Base-by-base conservation (phyloP, 2,113 vertebrate genomes). In the Synodontis membranacea region DNA sequence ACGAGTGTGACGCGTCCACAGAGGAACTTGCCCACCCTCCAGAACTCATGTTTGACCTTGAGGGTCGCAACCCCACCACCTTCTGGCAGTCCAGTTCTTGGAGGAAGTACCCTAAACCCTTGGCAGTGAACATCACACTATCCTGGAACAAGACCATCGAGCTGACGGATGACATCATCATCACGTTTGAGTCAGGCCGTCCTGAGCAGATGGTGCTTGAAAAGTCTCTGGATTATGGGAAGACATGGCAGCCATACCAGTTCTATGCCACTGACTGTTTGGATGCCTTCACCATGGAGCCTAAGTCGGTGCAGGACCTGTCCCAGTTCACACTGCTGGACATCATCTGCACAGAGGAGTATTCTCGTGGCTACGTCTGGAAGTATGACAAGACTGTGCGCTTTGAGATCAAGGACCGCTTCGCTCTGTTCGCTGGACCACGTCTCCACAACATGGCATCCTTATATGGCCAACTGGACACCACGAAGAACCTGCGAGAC, bases 131-230 rank as follows among this genome's bases (percentile, higher is more conserved):
- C 94, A 97, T 99, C 89, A 99, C 98, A 0, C 94, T 99, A 17
- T 99, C 97, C 84, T 99, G 98, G 98, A 98, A 98, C 95, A 99
- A 99, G 94, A 99, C 97, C 90, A 98, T 99, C 78, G 98, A 99
- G 93, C 96, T 99, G 66, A 99, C 98, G 11, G 97, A 99, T 44
- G 98, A 99, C 93, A 99, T 99, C 88, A 95, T 99, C 66, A 95
- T 99, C 91, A 99, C 97, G 66, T 99, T 99, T 58, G 98, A 99
- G 91, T 99, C 98, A 0, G 97, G 97, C 80, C 95, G 98, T 72
- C 98, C 98, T 0, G 97, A 99, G 93, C 97, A 98, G 93, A 99
- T 99, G 98, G 97, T 99, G 86, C 92, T 99, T 88, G 98, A 99
- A 91, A 99, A 99, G 91, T 99, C 97, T 0, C 96, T 99, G 0